Evolutionary conservation across 2,888 invertebrate species (phyloP), one percentile per base, ranked within the genome.

Genomic region (Dicyrtoma fusca): DNA sequence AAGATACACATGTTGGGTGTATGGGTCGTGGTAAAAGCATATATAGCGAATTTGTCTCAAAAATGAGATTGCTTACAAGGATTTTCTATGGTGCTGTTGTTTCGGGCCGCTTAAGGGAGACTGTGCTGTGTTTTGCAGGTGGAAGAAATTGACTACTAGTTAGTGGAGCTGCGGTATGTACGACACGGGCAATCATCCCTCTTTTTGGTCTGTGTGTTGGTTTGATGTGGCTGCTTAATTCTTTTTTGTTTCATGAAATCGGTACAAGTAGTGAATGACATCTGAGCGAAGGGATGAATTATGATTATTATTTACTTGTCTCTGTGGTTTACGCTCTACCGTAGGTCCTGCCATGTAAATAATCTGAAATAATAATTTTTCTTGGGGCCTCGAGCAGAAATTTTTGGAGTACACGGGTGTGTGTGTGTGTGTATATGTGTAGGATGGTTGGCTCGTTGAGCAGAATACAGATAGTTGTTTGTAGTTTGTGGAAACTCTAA

Each of bases 261-360:
- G 21, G 51, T 19, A 51, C 6, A 51, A 21, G 25, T 55, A 55
- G 55, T 21, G 23, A 55, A 55, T 55, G 55, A 21, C 55, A 55
- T 55, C 21, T n/a, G 4, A 34, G 34, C 4, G 34, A 34, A 34
- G 55, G 17, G 23, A 14, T 23, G 21, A 21, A 51, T 51, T 51
- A 51, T 51, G 17, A 51, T 19, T 51, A 51, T 51, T 51, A 51
- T 51, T 55, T 55, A 55, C 55, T 55, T 21, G 17, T 21, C 14
- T 23, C 55, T 55, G 55, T 55, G 55, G 55, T 25, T 55, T 55
- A 55, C 55, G 34, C 34, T 34, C 34, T 34, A 34, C 34, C 13
- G 55, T 55, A 21, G 25, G 21, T 49, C 49, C 49, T 49, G 14
- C 49, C 14, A 49, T 49, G 49, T 49, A 49, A 49, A 49, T 49